A percentile compares a stretch with the other conserved stretches of the same genome.
phyloP scores from a whole-genome alignment of 2,113 vertebrate species.

The Ammospiza nelsoni region DNA sequence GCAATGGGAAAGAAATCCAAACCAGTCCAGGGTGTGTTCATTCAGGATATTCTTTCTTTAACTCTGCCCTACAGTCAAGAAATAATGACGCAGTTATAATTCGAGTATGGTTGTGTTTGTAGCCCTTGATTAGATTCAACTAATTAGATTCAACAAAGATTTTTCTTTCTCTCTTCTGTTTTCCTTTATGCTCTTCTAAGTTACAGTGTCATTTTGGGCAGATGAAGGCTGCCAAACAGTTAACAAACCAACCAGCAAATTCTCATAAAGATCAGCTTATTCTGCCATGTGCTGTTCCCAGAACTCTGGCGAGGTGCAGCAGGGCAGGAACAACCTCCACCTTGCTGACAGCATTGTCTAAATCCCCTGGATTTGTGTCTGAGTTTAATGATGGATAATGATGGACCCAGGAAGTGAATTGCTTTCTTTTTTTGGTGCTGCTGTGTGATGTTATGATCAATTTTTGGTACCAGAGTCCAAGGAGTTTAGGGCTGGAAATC shows the following conservation, averaged over 20 bases:
- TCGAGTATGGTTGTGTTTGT: slow-evolving; percentile 17
- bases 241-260: neutral
- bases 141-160: slow-evolving; percentile 52
- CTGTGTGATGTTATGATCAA: neutral
- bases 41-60: slow-evolving; percentile 60
- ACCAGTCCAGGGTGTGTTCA: slow-evolving; percentile 51
- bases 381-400: neutral
- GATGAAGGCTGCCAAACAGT: slow-evolving; percentile 4
- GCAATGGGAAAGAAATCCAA: slow-evolving; percentile 51
- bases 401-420: neutral
- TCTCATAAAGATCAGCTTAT: neutral
- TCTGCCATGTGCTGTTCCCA: neutral
- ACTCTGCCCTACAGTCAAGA: slow-evolving; percentile 64
- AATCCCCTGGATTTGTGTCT: neutral
- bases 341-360: neutral
- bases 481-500: neutral
- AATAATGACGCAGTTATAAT: slow-evolving; percentile 50
- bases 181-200: slow-evolving; percentile 16
- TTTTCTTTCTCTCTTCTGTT: slow-evolving; percentile 38
- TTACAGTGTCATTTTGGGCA: neutral
- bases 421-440: neutral
- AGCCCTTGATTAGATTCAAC: slow-evolving; percentile 61
- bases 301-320: neutral
- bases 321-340: neutral
- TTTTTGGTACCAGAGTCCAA: neutral